A percentile compares a stretch with the other conserved stretches of the same genome.
Evolutionary conservation across 2,113 vertebrate species (phyloP).

Genomic region (Chaenogobius annularis): DNA sequence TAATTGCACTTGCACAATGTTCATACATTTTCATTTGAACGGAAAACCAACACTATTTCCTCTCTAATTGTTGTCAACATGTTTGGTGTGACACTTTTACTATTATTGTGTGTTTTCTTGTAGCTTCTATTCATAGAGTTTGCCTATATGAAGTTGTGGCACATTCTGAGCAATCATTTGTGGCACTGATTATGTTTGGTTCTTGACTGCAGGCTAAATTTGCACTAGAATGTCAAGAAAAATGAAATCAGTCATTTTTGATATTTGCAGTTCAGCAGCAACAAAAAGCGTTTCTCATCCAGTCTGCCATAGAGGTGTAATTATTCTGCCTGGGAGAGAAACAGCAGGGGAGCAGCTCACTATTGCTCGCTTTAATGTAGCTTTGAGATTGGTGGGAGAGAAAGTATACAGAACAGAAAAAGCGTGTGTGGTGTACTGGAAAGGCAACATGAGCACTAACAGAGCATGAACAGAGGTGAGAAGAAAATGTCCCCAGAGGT

Average conservation of each 20-base stretch:
- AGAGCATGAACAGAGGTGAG: conserved; percentile 41
- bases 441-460: conserved; percentile 37
- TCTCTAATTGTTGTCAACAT: too few species aligned
- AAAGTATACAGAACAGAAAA: background rate
- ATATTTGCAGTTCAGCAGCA: conserved; percentile 12
- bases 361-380: conserved; percentile 4
- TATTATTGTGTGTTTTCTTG: conserved; percentile 7
- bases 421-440: conserved; percentile 40
- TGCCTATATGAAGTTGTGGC: conserved; percentile 24
- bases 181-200: conserved; percentile 6
- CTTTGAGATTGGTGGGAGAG: conserved; percentile 1
- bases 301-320: conserved; percentile 13
- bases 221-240: conserved; percentile 18
- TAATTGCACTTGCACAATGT: too few species aligned
- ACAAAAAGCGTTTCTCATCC: conserved; percentile 30
- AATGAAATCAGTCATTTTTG: conserved; percentile 10
- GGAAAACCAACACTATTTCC: too few species aligned
- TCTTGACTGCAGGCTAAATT: conserved; percentile 25
- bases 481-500: conserved; percentile 41
- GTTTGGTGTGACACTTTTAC: background rate
- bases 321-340: conserved; percentile 21
- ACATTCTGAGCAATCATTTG: conserved; percentile 11
- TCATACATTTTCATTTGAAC: too few species aligned
- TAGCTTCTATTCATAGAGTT: background rate
- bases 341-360: conserved; percentile 20